These are phyloP conservation scores for Ectemnius cavifrons DNA, from an alignment of 2,888 invertebrate species.

Conservation along the genomic window DNA sequence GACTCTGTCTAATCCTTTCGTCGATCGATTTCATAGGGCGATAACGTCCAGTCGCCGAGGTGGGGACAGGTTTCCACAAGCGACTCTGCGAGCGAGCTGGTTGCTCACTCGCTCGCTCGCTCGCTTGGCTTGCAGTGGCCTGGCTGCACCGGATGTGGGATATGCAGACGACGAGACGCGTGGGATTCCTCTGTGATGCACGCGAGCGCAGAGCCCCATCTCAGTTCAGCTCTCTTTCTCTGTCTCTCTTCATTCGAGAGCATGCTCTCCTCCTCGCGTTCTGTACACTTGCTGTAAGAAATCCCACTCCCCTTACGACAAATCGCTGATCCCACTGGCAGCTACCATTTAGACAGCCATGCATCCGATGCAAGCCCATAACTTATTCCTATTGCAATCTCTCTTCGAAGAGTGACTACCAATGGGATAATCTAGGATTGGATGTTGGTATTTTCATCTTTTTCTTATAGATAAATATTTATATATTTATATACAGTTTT, in stretches of 20 bases:
- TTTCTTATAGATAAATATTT: too few relatives aligned
- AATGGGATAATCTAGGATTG: too few relatives aligned
- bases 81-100: constrained; percentile 41
- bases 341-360: neutral
- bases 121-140: constrained; percentile 26
- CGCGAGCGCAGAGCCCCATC: constrained; percentile 33
- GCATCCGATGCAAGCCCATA: neutral
- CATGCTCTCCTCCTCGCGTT: too few relatives aligned
- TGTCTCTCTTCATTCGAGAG: neutral
- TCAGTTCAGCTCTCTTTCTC: neutral
- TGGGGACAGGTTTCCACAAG: constrained; percentile 60
- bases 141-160: constrained; percentile 68
- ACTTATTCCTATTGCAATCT: too few relatives aligned
- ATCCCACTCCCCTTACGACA: constrained; percentile 22
- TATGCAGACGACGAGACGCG: constrained; percentile 69
- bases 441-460: too few relatives aligned
- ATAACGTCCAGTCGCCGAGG: constrained; percentile 39
- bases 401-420: too few relatives aligned
- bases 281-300: constrained; percentile 36
- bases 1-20: constrained; percentile 37
- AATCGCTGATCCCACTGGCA: constrained; percentile 33
- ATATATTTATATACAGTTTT: too few relatives aligned
- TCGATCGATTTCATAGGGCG: constrained; percentile 52
- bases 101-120: too few relatives aligned
- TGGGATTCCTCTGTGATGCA: constrained; percentile 62